Conservation (phyloP, 1,140 invertebrate genomes). For the Caenorhabditis briggsae region DNA sequence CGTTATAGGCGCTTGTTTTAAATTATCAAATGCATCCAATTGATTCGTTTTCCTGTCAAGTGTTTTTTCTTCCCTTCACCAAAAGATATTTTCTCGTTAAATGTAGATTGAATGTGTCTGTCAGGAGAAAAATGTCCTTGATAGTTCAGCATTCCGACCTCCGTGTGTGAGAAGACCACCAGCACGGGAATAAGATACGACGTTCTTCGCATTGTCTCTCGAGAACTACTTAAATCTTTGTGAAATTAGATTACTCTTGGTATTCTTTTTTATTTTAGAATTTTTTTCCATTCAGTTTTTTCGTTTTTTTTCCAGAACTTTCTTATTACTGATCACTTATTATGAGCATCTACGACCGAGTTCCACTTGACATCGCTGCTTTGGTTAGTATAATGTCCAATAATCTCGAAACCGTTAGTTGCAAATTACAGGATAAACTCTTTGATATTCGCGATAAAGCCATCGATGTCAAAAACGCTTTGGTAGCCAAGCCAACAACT, state of each 20-base stretch:
- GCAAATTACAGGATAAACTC: not conserved
- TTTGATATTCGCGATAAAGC: slow-evolving; percentile 31
- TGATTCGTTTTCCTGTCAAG: not conserved
- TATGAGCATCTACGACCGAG: slow-evolving; percentile 50
- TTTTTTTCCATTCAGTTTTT: not conserved
- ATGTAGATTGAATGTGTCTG: slow-evolving; percentile 13
- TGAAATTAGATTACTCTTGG: not conserved
- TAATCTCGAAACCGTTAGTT: not conserved
- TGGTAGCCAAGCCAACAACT: not conserved
- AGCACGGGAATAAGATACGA: not conserved
- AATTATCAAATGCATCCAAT: slow-evolving; percentile 2
- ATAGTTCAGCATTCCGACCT: slow-evolving; percentile 44
- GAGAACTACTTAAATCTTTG: not conserved
- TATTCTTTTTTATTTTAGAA: not conserved
- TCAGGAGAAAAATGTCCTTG: slow-evolving; percentile 7
- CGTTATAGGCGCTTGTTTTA: slow-evolving; percentile 23
- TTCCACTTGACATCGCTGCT: slow-evolving; percentile 7
- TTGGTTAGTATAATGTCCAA: not conserved
- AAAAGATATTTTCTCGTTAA: not conserved
- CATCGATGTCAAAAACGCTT: slow-evolving; percentile 24
- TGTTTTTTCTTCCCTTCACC: slow-evolving; percentile 8
- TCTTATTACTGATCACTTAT: too few relatives aligned
- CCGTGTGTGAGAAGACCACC: slow-evolving; percentile 41
- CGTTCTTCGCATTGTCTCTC: not conserved
- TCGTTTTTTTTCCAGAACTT: not conserved